Conservation (phyloP, 2,888 invertebrate species). For the Perizoma affinitatum region DNA sequence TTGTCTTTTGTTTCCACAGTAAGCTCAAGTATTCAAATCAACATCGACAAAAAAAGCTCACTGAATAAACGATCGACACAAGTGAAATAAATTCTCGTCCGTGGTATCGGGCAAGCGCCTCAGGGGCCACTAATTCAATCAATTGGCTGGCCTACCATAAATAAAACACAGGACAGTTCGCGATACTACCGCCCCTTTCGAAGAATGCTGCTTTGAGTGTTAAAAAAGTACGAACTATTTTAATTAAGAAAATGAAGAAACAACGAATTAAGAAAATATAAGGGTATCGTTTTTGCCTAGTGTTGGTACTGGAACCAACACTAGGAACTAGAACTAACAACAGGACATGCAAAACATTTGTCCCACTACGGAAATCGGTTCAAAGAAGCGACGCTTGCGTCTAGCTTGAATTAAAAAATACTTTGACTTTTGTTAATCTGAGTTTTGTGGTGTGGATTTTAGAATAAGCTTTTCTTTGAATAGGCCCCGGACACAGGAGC, state of each 20-base stretch:
- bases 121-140: slow-evolving; percentile 81
- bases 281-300: too few relatives aligned
- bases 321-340: too few relatives aligned
- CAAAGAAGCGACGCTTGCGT: too few relatives aligned
- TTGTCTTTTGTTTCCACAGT: neutral
- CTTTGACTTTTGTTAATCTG: too few relatives aligned
- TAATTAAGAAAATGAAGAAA: too few relatives aligned
- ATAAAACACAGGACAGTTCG: slow-evolving; percentile 73
- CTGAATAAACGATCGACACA: slow-evolving; percentile 57
- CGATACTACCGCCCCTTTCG: slow-evolving; percentile 59
- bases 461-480: slow-evolving; percentile 2
- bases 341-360: too few relatives aligned
- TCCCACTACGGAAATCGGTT: too few relatives aligned
- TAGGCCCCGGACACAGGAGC: slow-evolving; percentile 53
- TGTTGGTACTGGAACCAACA: too few relatives aligned
- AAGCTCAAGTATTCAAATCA: slow-evolving; percentile 34
- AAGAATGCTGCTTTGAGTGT: neutral
- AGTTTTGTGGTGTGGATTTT: too few relatives aligned
- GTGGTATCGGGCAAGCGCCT: slow-evolving; percentile 70
- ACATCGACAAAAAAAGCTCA: slow-evolving; percentile 45
- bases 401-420: too few relatives aligned
- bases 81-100: slow-evolving; percentile 68
- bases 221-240: too few relatives aligned
- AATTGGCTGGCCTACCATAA: slow-evolving; percentile 78
- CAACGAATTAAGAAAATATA: too few relatives aligned